Percentiles rank a stretch among this genome's conserved stretches.
Conservation (phyloP, 1,140 invertebrate species). For the Holcopasites calliopsidis region DNA sequence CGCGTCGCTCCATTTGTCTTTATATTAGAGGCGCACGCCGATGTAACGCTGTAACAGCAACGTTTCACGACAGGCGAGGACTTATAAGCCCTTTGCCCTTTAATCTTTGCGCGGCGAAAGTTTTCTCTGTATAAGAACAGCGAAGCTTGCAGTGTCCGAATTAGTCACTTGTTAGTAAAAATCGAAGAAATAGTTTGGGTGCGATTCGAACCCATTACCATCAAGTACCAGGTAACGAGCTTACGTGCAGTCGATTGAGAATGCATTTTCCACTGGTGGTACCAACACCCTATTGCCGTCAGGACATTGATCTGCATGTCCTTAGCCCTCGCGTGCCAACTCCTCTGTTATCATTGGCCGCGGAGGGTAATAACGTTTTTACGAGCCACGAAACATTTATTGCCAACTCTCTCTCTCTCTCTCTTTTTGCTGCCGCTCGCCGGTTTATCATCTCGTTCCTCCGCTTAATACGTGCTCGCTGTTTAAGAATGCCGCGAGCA, state of each 20-base stretch:
- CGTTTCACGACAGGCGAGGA: neutral
- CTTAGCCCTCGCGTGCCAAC: slow-evolving; percentile 40
- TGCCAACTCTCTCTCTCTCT: slow-evolving; percentile 62
- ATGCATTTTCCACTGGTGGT: too few species aligned
- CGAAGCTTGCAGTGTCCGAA: too few species aligned
- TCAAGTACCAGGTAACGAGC: too few species aligned
- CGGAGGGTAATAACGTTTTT: slow-evolving; percentile 76
- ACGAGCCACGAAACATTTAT: slow-evolving; percentile 79
- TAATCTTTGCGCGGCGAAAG: too few species aligned
- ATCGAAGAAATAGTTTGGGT: too few species aligned
- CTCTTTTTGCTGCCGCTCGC: slow-evolving; percentile 18
- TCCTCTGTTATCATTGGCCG: slow-evolving; percentile 60
- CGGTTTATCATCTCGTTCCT: slow-evolving; percentile 67
- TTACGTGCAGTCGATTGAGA: too few species aligned
- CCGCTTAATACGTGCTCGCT: slow-evolving; percentile 52
- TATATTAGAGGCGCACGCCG: slow-evolving; percentile 74
- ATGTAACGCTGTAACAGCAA: slow-evolving; percentile 48
- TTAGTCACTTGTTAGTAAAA: too few species aligned
- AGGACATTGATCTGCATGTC: too few species aligned
- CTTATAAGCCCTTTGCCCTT: too few species aligned
- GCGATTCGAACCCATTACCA: too few species aligned
- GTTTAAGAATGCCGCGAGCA: slow-evolving; percentile 66
- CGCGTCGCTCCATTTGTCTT: slow-evolving; percentile 77
- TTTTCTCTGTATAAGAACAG: too few species aligned
- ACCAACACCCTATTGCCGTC: too few species aligned